These are phyloP conservation scores for Eueides isabella DNA, from an alignment of 1,140 invertebrate species.

Conservation along the genomic window DNA sequence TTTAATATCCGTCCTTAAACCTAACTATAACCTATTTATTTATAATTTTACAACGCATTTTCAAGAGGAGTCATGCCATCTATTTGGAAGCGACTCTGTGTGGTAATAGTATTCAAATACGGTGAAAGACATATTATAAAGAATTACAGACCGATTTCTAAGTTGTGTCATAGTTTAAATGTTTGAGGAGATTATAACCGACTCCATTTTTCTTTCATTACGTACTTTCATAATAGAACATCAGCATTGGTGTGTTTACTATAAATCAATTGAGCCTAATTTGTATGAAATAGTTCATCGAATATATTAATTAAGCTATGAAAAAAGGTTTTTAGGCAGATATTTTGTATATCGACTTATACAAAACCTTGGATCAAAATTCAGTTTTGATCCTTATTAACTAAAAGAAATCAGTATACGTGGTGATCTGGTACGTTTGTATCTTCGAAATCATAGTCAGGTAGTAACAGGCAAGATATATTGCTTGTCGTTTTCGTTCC, in stretches of 20 bases:
- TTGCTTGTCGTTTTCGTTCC: no score
- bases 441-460: no score
- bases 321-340: slow-evolving; percentile 8
- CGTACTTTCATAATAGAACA: slow-evolving; percentile 5
- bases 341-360: slow-evolving; percentile 1
- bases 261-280: slow-evolving; percentile 34
- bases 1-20: background rate
- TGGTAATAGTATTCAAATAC: slow-evolving; percentile 33
- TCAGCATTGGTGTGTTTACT: slow-evolving; percentile 24
- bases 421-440: background rate
- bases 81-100: slow-evolving; percentile 37
- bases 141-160: slow-evolving; percentile 41
- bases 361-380: slow-evolving; percentile 25
- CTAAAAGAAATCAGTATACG: background rate
- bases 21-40: background rate
- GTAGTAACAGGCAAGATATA: no score
- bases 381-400: slow-evolving; percentile 22
- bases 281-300: slow-evolving; percentile 20
- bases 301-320: background rate
- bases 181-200: slow-evolving; percentile 37
- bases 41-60: background rate
- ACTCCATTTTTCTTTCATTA: slow-evolving; percentile 17
- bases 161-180: slow-evolving; percentile 25
- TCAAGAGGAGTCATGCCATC: slow-evolving; percentile 21
- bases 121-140: slow-evolving; percentile 36